phyloP scores from a whole-genome alignment of 2,113 vertebrate genomes.

The Micromys minutus region DNA sequence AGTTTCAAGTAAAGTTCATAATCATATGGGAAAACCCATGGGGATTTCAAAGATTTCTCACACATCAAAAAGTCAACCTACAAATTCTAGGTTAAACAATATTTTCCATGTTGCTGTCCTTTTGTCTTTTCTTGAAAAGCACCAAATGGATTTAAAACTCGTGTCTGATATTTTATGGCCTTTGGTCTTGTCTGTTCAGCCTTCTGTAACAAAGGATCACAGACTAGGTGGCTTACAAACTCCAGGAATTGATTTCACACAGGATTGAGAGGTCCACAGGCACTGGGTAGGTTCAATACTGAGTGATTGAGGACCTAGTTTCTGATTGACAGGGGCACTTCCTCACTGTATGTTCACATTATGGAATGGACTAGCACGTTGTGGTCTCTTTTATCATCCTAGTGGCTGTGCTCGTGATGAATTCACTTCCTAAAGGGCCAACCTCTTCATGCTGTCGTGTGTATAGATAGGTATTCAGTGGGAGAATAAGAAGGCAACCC shows the following conservation, averaged over 20 bases:
- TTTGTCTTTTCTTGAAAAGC: background rate
- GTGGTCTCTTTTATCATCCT: background rate
- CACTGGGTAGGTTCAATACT: background rate
- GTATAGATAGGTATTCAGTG: background rate
- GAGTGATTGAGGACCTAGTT: background rate
- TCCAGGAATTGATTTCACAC: background rate
- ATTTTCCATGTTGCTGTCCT: background rate
- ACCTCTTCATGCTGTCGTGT: background rate
- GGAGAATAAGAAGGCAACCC: background rate
- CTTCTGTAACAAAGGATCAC: background rate
- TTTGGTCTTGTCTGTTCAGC: background rate
- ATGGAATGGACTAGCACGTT: background rate
- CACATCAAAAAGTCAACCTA: background rate
- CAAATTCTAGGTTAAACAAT: background rate
- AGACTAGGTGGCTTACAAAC: background rate
- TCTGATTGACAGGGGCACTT: background rate
- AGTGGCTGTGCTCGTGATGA: background rate
- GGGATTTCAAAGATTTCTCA: background rate
- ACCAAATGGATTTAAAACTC: background rate
- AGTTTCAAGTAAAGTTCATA: background rate
- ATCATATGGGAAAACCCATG: background rate
- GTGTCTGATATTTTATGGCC: background rate
- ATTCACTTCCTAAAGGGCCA: background rate
- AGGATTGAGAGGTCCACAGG: background rate
- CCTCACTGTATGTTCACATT: background rate